Base-by-base conservation (phyloP, 2,888 invertebrate genomes). In the Calameuta filiformis region DNA sequence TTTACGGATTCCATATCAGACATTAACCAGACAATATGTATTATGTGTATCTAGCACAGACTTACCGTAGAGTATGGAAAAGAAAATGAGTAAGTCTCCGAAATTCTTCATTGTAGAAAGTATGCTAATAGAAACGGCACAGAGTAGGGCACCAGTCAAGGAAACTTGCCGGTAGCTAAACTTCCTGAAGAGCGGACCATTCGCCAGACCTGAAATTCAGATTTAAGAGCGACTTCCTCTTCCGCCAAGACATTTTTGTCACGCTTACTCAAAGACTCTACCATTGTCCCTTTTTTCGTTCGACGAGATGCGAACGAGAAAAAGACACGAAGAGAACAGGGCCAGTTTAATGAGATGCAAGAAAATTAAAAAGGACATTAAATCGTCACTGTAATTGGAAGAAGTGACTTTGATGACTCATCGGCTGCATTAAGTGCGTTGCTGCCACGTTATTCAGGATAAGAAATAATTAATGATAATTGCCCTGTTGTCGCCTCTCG, bases 41-140 rank as follows among this genome's bases (percentile, higher is more conserved):
- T 31, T 31, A 71, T 15, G 0, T 12, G 31, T 33, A 31, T 31
- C 71, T 3, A 4, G 0, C 12, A 71, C 33, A 73, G 74, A 87
- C 92, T 93, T 92, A 96, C 96, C 96, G 85, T 95, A 95, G 40
- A 95, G 91, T 81, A 95, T 92, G 0, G 95, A 94, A 85, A 95
- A 94, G 73, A 94, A 94, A 75, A 95, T 87, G 23, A 96, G 87
- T 83, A 95, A 95, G 4, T 94, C 93, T 68, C 93, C 84, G 85
- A 96, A 95, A 69, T 94, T 94, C 84, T 93, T 92, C 0, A 95
- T 94, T 82, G 94, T 94, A 1, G 94, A 94, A 23, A 95, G 94
- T 68, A 94, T 87, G 81, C 95, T 91, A 75, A 95, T 90, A 0
- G 95, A 94, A 81, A 93, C 85, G 75, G 94, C 94, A 68, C 94